phyloP scores from a whole-genome alignment of 2,113 vertebrate species.

The Prietella phreatophila region DNA sequence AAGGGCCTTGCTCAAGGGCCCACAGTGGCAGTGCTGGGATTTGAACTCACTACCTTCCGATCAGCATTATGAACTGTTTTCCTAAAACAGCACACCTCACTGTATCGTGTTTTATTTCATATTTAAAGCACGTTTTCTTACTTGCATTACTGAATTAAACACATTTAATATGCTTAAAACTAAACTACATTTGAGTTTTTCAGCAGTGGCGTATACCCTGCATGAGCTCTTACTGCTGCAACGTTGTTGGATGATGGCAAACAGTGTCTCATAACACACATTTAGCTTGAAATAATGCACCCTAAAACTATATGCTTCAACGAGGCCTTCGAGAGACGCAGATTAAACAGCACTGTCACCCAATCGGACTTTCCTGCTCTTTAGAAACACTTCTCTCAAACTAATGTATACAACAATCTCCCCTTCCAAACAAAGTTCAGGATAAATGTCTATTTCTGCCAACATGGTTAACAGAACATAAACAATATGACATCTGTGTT shows the following conservation, averaged over 20 bases:
- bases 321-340: not conserved
- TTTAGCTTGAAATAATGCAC: conserved; percentile 15
- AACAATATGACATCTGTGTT: not conserved
- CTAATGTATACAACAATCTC: conserved; percentile 14
- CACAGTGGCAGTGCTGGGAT: too few species aligned
- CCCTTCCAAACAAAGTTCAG: conserved; percentile 21
- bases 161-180: not conserved
- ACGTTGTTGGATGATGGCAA: not conserved
- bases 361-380: not conserved
- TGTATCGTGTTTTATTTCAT: not conserved
- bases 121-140: not conserved
- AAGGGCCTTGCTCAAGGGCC: too few species aligned
- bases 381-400: conserved; percentile 14
- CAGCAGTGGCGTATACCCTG: not conserved
- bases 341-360: not conserved
- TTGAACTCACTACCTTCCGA: too few species aligned
- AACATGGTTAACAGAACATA: conserved; percentile 10
- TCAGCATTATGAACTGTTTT: not conserved
- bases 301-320: conserved; percentile 5
- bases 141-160: not conserved
- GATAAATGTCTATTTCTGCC: not conserved
- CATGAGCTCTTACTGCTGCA: not conserved
- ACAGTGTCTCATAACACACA: conserved; percentile 1
- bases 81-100: not conserved
- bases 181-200: not conserved